phyloP scores from a whole-genome alignment of 2,797 vertebrate genomes.

The Micrastur ruficollis region DNA sequence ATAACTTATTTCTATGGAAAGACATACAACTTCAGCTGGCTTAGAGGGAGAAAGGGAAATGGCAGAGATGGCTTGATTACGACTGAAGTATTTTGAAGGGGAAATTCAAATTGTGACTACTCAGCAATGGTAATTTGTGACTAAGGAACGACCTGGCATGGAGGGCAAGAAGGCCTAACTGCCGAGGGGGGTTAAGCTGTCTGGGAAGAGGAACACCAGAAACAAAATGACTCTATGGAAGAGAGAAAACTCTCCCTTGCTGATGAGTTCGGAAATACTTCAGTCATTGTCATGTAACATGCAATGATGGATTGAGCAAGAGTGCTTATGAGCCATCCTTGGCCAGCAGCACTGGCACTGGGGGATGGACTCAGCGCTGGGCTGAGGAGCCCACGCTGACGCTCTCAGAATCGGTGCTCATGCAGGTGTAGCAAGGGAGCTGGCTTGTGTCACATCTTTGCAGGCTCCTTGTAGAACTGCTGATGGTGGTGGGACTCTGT shows the following conservation, averaged over 20 bases:
- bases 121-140: neutral
- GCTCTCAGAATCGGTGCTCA: neutral
- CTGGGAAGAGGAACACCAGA: neutral
- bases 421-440: neutral
- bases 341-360: neutral
- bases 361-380: neutral
- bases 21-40: neutral
- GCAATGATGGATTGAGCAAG: accelerated
- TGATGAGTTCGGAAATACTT: neutral
- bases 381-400: neutral
- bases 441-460: neutral
- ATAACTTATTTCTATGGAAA: neutral
- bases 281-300: neutral
- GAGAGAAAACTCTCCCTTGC: neutral
- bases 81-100: neutral
- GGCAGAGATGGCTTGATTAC: neutral
- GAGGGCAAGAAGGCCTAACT: neutral
- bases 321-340: neutral
- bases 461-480: neutral
- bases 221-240: neutral
- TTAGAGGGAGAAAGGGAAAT: neutral
- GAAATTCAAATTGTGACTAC: neutral
- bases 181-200: neutral
- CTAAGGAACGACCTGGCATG: neutral
- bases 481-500: neutral